These are phyloP conservation scores for Bungarus multicinctus DNA, from an alignment of 2,113 vertebrate genomes.

Conservation along the genomic window DNA sequence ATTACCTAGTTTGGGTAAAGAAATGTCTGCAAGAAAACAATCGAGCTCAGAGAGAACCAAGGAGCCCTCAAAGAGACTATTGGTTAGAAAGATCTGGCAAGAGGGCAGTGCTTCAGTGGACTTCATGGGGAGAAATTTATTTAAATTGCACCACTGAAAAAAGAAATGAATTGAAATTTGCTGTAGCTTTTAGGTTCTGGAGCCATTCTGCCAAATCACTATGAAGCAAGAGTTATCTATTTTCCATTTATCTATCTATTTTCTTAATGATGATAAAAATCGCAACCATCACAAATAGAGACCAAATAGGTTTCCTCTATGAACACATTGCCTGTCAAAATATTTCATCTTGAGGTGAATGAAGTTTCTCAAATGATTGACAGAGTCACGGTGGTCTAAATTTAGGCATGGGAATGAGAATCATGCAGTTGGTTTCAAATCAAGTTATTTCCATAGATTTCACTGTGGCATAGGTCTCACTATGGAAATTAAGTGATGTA, in stretches of 20 bases:
- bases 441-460: not conserved
- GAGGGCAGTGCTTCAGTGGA: slow-evolving; percentile 25
- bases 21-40: not conserved
- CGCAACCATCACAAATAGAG: not conserved
- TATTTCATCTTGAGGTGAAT: not conserved
- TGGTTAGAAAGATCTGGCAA: not conserved
- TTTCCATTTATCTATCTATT: not conserved
- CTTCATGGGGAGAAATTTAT: not conserved
- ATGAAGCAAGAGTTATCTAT: not conserved
- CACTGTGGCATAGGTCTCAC: not conserved
- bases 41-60: not conserved
- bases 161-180: slow-evolving; percentile 6
- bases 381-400: not conserved
- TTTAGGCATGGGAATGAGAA: not conserved
- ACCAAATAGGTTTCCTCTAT: slow-evolving; percentile 39
- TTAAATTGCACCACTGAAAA: slow-evolving; percentile 41
- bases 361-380: not conserved
- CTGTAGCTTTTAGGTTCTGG: slow-evolving; percentile 5
- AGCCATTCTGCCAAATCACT: slow-evolving; percentile 29
- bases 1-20: not conserved
- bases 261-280: not conserved
- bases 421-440: not conserved
- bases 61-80: slow-evolving; percentile 17
- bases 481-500: not conserved
- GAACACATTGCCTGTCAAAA: slow-evolving; percentile 24